Evolutionary conservation across 2,113 vertebrate species (phyloP), one percentile per base, ranked within the genome.

Genomic region (Hemibagrus wyckioides): DNA sequence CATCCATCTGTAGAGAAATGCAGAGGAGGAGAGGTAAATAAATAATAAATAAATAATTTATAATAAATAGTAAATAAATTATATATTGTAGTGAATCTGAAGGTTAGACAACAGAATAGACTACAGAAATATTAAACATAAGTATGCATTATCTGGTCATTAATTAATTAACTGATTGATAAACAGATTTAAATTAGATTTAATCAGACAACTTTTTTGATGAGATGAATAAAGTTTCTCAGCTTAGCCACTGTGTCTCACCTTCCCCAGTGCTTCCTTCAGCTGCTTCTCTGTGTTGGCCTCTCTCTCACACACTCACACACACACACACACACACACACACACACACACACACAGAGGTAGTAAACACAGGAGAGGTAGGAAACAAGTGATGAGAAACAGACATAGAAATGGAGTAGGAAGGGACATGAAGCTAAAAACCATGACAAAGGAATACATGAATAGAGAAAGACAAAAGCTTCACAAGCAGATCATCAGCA

Each of bases 191-290:
- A n/a, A n/a, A n/a, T n/a, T n/a, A n/a, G n/a, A n/a, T n/a, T n/a
- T n/a, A n/a, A 48, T 48, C 44, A 48, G 44, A 48, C 44, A 48
- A 19, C 19, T 39, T 71, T 19, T 71, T 36, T 23, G 17, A 21
- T 9, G 63, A 1, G 5, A 33, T 67, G 5, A 67, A 67, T 33
- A 7, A 67, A 17, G 30, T 33, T 39, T 39, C 67, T n/a, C n/a
- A n/a, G 25, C 11, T 9, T n/a, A 67, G 33, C 14, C 15, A 15
- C 30, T 15, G 33, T 6, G 0, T 54, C 94, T 96, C 92, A 99
- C 98, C 96, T 99, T 99, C 69, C 97, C 98, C 91, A 98, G 97
- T 41, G 98, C 98, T 94, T 99, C 98, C 89, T 97, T 98, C 89
- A 99, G 94, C 81, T 99, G 98, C 87, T 99, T 99, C 89, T 99